Base-by-base conservation (phyloP, 1,140 invertebrate species). In the Pogonus chalceus region DNA sequence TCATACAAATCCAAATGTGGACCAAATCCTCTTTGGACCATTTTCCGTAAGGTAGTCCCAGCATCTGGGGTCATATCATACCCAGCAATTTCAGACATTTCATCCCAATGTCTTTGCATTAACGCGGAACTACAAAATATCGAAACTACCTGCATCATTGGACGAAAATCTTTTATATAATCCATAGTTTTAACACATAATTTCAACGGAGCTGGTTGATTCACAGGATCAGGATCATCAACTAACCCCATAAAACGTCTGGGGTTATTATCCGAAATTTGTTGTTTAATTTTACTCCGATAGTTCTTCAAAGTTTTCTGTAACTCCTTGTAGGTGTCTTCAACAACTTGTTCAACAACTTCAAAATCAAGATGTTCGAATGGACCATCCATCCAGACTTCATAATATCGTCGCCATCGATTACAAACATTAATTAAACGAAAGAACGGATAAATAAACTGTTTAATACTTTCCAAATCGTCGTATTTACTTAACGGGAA, bases 41-140 rank as follows among this genome's bases (percentile, higher is more conserved):
- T 79, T 74, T 94, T 93, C 49, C 81, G 70, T n/a, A 96, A 73
- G 31, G 87, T 88, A 1, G 89, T 84, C 39, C 90, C 83, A 57
- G 90, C 82, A 73, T 90, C 83, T 0, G 92, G 92, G 2, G 87
- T 91, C 23, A 97, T 72, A 68, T 91, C 84, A 62, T 85, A 85
- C 1, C 84, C 88, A 14, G 87, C 83, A 46, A 93, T 83, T 24
- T 78, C 74, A 0, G 88, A 88, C 81, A 97, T 93, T 67, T 92
- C 85, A 56, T 87, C 82, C 92, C 92, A 96, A 69, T 97, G 92
- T 23, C 90, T 76, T 60, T 89, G 81, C n/a, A 83, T 72, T 50
- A 96, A 69, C 0, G 87, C 89, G 26, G 87, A 83, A 74, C 95
- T 94, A 63, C 91, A 94, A 72, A 96, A 80, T 14, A 89, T 90